Percentiles rank a stretch among this genome's conserved stretches.
Conservation (phyloP, 2,113 vertebrate genomes). For the Ptilonorhynchus violaceus region DNA sequence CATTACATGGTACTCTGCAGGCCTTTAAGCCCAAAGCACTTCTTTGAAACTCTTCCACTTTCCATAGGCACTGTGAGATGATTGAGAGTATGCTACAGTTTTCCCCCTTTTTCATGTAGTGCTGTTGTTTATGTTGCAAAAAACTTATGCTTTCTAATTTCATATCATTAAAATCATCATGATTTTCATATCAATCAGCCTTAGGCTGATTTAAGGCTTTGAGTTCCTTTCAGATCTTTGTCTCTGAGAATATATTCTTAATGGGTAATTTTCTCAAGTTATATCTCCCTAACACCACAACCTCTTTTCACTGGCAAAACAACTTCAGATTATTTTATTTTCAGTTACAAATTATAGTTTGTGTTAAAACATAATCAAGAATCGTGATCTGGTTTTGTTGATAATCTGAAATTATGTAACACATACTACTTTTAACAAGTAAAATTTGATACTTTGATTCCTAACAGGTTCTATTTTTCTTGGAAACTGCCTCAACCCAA, state of each 20-base stretch:
- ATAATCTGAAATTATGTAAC: background rate
- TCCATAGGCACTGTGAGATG: background rate
- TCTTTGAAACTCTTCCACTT: background rate
- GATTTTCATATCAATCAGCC: too few relatives aligned
- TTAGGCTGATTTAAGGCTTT: background rate
- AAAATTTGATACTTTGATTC: background rate
- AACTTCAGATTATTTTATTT: background rate
- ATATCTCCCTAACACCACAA: background rate
- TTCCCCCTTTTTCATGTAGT: background rate
- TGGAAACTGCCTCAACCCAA: background rate
- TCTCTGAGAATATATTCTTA: slow-evolving; percentile 21
- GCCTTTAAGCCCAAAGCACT: background rate
- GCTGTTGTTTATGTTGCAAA: background rate
- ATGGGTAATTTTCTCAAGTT: background rate
- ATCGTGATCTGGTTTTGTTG: background rate
- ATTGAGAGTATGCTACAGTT: background rate
- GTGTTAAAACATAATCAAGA: background rate
- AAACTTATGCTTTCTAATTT: background rate
- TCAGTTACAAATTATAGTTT: background rate
- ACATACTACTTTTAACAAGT: accelerated
- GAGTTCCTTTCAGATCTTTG: background rate
- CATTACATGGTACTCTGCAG: background rate
- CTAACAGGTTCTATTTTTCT: background rate
- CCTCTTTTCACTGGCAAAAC: background rate
- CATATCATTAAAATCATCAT: too few relatives aligned